A percentile compares a stretch with the other conserved stretches of the same genome.
phyloP scores from a whole-genome alignment of 2,113 vertebrate genomes.

The Pseudorhombus dupliciocellatus region DNA sequence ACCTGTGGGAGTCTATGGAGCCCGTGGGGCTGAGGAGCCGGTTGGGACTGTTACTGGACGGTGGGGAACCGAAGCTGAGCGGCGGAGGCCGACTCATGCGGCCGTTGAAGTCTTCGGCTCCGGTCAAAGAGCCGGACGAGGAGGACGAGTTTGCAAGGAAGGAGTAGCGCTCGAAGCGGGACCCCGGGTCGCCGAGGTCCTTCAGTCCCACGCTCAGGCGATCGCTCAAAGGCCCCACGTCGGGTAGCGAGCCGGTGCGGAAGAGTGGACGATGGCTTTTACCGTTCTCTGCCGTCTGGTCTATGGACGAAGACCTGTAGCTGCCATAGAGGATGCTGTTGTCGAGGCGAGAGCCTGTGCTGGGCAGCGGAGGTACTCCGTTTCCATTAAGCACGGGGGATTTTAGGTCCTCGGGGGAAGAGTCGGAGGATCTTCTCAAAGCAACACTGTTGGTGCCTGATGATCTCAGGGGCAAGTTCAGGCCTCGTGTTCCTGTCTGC shows the following conservation, averaged over 20 bases:
- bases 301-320: slow-evolving; percentile 43
- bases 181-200: background rate
- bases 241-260: slow-evolving; percentile 68
- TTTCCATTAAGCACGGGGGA: slow-evolving; percentile 73
- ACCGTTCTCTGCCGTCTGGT: slow-evolving; percentile 55
- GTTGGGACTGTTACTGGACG: slow-evolving; percentile 44
- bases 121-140: slow-evolving; percentile 45
- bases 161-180: slow-evolving; percentile 70
- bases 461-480: slow-evolving; percentile 29
- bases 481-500: slow-evolving; percentile 21
- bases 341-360: slow-evolving; percentile 84
- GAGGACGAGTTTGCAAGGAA: slow-evolving; percentile 56
- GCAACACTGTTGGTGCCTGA: slow-evolving; percentile 39
- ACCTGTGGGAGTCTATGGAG: slow-evolving; percentile 53
- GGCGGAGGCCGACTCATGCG: slow-evolving; percentile 50
- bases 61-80: slow-evolving; percentile 8
- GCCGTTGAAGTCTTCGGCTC: slow-evolving; percentile 19
- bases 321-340: slow-evolving; percentile 86
- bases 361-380: accelerated
- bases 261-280: slow-evolving; percentile 15
- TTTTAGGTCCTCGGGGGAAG: slow-evolving; percentile 53
- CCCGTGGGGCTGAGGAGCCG: slow-evolving; percentile 49
- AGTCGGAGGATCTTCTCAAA: slow-evolving; percentile 62
- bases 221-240: slow-evolving; percentile 15
- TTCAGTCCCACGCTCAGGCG: slow-evolving; percentile 1